Evolutionary conservation across 1,140 invertebrate genomes (phyloP).

Genomic region (Hyphantria cunea): DNA sequence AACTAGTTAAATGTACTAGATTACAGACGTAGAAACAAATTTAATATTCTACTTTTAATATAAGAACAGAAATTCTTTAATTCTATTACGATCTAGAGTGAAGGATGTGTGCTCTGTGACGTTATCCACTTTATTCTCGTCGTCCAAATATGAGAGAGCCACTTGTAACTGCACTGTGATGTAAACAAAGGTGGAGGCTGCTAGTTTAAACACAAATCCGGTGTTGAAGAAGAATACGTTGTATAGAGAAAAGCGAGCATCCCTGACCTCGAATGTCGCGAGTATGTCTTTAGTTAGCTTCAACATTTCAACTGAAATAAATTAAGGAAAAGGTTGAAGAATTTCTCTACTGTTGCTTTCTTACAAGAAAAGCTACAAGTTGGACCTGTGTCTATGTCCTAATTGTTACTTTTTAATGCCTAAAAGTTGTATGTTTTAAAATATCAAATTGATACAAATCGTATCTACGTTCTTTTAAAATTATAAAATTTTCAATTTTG

Average conservation of each 20-base stretch:
- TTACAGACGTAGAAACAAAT: background rate
- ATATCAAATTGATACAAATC: too few species aligned
- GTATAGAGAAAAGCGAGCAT: slow-evolving; percentile 43
- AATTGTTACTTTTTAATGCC: too few species aligned
- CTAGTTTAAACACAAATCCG: slow-evolving; percentile 32
- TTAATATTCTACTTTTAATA: background rate
- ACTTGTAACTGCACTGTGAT: slow-evolving; percentile 52
- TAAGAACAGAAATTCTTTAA: slow-evolving; percentile 1
- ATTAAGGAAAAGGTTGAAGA: too few species aligned
- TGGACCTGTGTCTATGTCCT: too few species aligned
- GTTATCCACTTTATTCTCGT: slow-evolving; percentile 10
- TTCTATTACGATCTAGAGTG: background rate
- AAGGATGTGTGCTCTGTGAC: background rate
- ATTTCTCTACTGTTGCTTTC: too few species aligned
- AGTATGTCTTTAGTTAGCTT: slow-evolving; percentile 42
- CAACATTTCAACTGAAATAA: slow-evolving; percentile 45
- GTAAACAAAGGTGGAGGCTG: slow-evolving; percentile 49
- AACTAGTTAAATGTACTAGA: too few species aligned
- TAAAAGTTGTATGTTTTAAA: too few species aligned
- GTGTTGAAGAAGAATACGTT: slow-evolving; percentile 44
- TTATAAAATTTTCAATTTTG: too few species aligned
- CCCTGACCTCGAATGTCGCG: slow-evolving; percentile 36
- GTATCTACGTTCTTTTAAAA: too few species aligned
- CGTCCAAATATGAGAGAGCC: slow-evolving; percentile 23
- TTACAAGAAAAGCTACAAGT: too few species aligned